Evolutionary conservation across 2,888 invertebrate genomes (phyloP), one percentile per base, ranked within the genome.

Genomic region (Mythimna loreyi): DNA sequence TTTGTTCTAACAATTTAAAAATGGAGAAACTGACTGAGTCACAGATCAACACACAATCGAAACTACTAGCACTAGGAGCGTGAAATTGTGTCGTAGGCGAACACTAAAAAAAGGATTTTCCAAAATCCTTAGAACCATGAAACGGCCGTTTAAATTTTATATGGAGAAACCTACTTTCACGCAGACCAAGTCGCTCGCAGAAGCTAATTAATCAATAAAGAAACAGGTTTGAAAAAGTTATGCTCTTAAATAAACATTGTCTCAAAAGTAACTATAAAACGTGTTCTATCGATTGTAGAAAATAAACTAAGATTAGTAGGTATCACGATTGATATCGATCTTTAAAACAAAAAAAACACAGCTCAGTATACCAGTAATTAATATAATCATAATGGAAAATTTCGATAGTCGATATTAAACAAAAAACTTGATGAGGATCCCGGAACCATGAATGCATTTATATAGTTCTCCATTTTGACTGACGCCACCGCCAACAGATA

Each of bases 361-460:
- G 19, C 13, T 16, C n/a, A 47, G 0, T 40, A 40, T 13, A 16
- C 9, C 16, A n/a, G 28, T 40, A 45, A 67, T 43, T n/a, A 36
- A 45, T n/a, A n/a, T 49, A 49, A 43, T 23, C 43, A 7, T 55
- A 58, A 78, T 62, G 49, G 73, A 62, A 59, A 66, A 43, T 33
- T 23, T 59, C 25, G 25, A 67, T 57, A 55, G 45, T 45, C 16
- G n/a, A 69, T 21, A 57, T 25, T 8, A 1, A 16, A 40, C 36
- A 72, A 72, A 72, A 65, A 70, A 49, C 16, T 0, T 7, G 40
- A 52, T 43, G 23, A 66, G 30, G 55, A 72, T 67, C 73, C 73
- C 59, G 75, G 47, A 78, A 59, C 74, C 19, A 72, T 23, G 5
- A 52, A 59, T 13, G 6, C 59, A 25, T 30, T 43, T 75, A 52